Evolutionary conservation across 2,797 vertebrate genomes (phyloP).

Genomic region (Martes flavigula): DNA sequence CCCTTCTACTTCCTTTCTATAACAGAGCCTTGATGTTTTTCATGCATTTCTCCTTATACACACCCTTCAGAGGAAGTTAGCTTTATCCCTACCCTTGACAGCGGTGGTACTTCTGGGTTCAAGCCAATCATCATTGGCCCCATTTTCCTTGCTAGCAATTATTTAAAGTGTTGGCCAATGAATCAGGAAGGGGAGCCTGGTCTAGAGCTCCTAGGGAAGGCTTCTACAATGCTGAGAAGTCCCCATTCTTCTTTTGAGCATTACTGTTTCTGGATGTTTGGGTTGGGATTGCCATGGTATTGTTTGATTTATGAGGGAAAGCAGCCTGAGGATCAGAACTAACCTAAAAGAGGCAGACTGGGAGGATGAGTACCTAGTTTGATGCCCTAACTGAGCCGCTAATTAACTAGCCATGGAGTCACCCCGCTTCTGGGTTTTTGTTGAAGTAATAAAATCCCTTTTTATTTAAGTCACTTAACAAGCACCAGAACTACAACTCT

Average conservation of each 20-base stretch:
- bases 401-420: not conserved
- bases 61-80: not conserved
- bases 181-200: accelerated
- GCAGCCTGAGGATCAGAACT: not conserved
- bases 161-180: not conserved
- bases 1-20: not conserved
- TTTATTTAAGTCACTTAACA: not conserved
- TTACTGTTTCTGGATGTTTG: not conserved
- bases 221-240: not conserved
- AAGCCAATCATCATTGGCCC: accelerated
- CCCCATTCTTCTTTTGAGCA: not conserved
- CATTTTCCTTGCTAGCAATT: not conserved
- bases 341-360: not conserved
- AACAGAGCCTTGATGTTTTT: not conserved
- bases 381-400: accelerated
- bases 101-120: not conserved
- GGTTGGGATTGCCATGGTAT: not conserved
- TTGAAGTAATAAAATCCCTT: not conserved
- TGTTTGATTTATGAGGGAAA: not conserved
- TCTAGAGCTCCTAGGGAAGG: not conserved
- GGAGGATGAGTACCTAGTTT: not conserved
- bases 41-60: not conserved
- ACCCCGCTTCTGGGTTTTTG: not conserved
- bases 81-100: not conserved
- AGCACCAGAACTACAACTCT: not conserved